Conservation (phyloP, 2,113 vertebrate species). For the Mormyrus lacerda region DNA sequence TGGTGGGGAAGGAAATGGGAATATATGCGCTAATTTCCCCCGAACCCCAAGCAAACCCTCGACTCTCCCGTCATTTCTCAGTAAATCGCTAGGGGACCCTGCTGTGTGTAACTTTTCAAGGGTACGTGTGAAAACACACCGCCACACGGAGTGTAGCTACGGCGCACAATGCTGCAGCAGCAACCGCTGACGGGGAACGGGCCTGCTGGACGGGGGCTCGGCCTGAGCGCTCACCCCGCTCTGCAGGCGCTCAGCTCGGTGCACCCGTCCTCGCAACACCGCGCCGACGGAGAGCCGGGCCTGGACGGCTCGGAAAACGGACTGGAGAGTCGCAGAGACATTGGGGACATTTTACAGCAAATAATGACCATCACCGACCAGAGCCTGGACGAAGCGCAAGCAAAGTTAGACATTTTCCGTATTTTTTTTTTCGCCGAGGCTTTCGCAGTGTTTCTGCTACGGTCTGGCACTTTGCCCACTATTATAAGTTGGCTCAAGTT, state of each 20-base stretch:
- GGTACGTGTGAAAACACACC: conserved; percentile 27
- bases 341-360: conserved; percentile 95
- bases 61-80: conserved; percentile 28
- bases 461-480: conserved; percentile 28
- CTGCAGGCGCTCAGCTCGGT: conserved; percentile 60
- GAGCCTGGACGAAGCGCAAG: conserved; percentile 97
- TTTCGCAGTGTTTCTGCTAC: background rate
- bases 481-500: conserved; percentile 54
- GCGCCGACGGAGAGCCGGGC: conserved; percentile 65
- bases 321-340: conserved; percentile 81
- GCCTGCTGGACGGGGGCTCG: conserved; percentile 64
- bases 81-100: conserved; percentile 55
- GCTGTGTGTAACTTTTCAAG: conserved; percentile 31
- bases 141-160: conserved; percentile 43
- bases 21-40: background rate
- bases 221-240: conserved; percentile 57
- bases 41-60: background rate
- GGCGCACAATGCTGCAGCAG: conserved; percentile 69
- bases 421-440: background rate
- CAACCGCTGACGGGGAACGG: conserved; percentile 65
- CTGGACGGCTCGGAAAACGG: conserved; percentile 87
- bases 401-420: conserved; percentile 70
- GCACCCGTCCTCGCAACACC: conserved; percentile 54
- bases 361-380: conserved; percentile 99
- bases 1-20: background rate